These are phyloP conservation scores for Pachycephala philippinensis DNA, from an alignment of 2,113 vertebrate genomes.

Conservation along the genomic window DNA sequence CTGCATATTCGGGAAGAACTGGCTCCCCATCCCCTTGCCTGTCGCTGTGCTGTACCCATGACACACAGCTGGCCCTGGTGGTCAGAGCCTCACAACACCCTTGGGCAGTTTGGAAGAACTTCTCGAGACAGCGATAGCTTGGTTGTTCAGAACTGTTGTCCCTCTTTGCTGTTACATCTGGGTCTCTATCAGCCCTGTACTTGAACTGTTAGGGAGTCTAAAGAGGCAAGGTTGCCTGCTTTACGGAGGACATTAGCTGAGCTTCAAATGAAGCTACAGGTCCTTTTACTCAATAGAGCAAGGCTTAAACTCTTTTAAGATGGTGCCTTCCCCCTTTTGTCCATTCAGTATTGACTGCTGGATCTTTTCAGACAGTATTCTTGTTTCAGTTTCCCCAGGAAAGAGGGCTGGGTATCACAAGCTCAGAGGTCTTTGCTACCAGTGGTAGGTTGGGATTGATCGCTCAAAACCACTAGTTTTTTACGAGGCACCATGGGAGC, in stretches of 20 bases:
- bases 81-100: not conserved
- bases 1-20: not conserved
- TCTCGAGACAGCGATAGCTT: not conserved
- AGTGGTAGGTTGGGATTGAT: not conserved
- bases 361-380: not conserved
- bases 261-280: not conserved
- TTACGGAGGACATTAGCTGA: not conserved
- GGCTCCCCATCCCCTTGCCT: not conserved
- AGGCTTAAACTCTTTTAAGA: not conserved
- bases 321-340: not conserved
- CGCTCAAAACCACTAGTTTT: not conserved
- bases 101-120: not conserved
- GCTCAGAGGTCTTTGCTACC: not conserved
- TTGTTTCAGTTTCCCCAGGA: not conserved
- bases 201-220: not conserved
- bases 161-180: not conserved
- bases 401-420: not conserved
- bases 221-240: not conserved
- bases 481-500: not conserved
- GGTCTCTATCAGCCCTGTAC: not conserved
- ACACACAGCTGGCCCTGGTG: not conserved
- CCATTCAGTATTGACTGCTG: not conserved
- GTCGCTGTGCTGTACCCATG: not conserved
- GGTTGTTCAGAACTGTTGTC: not conserved
- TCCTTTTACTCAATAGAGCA: not conserved